These are phyloP conservation scores for Ondatra zibethicus DNA, from an alignment of 2,113 vertebrate species.

Conservation along the genomic window DNA sequence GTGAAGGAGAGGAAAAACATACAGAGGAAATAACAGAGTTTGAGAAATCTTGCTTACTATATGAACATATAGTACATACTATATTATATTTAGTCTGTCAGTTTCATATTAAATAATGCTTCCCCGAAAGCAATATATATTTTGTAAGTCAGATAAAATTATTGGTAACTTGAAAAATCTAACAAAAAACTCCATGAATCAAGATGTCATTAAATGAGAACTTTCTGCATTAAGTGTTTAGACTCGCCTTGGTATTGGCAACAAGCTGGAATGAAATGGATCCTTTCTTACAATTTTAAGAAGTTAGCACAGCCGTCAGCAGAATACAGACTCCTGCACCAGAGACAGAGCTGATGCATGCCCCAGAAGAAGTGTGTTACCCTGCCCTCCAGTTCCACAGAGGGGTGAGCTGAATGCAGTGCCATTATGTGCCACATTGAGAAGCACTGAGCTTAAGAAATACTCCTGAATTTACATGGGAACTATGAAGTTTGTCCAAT, in stretches of 20 bases:
- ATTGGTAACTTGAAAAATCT: not conserved
- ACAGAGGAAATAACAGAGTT: not conserved
- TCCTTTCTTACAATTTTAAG: not conserved
- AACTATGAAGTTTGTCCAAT: not conserved
- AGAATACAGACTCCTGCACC: not conserved
- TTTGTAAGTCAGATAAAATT: not conserved
- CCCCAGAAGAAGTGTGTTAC: fast-evolving
- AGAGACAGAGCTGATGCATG: not conserved
- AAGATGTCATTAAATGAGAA: not conserved
- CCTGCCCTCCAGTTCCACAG: no score
- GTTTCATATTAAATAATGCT: not conserved
- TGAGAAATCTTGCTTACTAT: not conserved
- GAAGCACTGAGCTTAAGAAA: not conserved
- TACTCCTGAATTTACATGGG: not conserved
- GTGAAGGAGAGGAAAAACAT: not conserved
- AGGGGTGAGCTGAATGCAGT: fast-evolving
- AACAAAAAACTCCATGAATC: not conserved
- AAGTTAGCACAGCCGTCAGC: fast-evolving
- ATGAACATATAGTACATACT: not conserved
- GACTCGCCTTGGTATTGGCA: not conserved
- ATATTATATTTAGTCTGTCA: not conserved
- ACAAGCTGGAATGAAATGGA: no score
- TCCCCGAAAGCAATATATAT: not conserved
- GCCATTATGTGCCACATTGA: not conserved
- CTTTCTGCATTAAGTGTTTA: not conserved